Percentiles rank a stretch among this genome's conserved stretches.
These are phyloP conservation scores for Gymnothorax reevesii DNA, from an alignment of 2,797 vertebrate species.

Conservation along the genomic window DNA sequence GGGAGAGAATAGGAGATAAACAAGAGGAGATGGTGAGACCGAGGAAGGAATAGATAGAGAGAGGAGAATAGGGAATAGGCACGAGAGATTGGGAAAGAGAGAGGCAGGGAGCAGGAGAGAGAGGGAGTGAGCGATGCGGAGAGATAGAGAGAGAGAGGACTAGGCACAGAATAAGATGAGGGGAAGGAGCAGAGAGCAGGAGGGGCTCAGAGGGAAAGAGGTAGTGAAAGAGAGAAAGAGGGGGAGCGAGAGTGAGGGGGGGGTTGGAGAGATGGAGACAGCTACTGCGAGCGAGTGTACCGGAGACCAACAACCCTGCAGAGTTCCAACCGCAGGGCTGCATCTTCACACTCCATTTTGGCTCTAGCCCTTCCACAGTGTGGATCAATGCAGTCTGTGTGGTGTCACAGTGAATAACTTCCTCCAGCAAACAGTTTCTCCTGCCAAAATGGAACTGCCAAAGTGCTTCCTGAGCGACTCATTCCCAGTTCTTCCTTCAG, in stretches of 20 bases:
- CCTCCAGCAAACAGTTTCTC: background rate
- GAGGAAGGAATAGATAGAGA: too few relatives aligned
- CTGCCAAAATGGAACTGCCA: background rate
- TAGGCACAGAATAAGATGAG: too few relatives aligned
- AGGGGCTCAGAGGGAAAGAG: too few relatives aligned
- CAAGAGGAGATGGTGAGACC: background rate
- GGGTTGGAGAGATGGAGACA: background rate
- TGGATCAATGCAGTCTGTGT: background rate
- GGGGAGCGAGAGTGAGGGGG: too few relatives aligned
- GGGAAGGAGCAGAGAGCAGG: too few relatives aligned
- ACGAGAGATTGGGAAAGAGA: background rate
- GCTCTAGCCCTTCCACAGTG: background rate
- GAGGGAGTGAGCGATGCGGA: background rate
- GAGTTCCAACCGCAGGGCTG: background rate
- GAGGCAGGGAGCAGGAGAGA: background rate
- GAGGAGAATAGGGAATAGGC: background rate
- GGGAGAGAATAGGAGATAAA: background rate
- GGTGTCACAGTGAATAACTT: background rate
- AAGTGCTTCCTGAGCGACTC: background rate
- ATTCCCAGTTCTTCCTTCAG: background rate
- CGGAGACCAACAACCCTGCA: background rate
- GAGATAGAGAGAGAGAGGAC: too few relatives aligned
- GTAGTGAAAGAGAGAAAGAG: too few relatives aligned
- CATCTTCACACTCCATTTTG: background rate
- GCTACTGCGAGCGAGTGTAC: background rate